Percentiles rank a stretch among this genome's conserved stretches.
phyloP scores from a whole-genome alignment of 2,113 vertebrate species.

The Malaclemys terrapin region DNA sequence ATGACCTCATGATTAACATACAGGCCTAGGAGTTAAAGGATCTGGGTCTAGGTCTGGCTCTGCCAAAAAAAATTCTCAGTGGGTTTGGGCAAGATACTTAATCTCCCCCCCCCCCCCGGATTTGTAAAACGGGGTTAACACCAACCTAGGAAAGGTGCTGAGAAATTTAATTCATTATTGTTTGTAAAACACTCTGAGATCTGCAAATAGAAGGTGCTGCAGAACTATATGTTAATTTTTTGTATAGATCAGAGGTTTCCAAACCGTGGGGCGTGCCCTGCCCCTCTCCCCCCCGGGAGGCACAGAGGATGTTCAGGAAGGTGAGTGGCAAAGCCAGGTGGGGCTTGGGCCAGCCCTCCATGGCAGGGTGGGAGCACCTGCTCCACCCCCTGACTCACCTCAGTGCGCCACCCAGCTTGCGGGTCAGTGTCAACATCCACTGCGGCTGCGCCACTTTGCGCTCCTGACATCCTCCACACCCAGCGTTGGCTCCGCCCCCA shows the following conservation, averaged over 20 bases:
- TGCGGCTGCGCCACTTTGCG: not conserved
- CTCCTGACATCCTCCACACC: not conserved
- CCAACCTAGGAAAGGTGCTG: not conserved
- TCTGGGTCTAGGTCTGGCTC: not conserved
- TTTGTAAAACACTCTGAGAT: not conserved
- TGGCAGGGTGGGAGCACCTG: too few relatives aligned
- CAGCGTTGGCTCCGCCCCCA: not conserved
- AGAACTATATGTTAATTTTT: not conserved
- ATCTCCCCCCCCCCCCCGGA: not conserved
- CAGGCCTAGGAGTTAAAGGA: not conserved
- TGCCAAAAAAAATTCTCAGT: not conserved
- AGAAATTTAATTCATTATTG: not conserved
- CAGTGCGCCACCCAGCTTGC: not conserved
- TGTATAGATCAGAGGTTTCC: not conserved
- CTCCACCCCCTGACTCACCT: not conserved
- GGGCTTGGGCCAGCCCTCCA: not conserved
- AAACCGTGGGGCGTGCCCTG: not conserved
- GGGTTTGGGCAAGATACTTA: not conserved
- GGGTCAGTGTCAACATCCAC: not conserved
- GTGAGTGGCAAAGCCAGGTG: not conserved
- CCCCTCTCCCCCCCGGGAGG: too few relatives aligned
- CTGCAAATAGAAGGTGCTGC: not conserved
- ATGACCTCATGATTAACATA: slow-evolving; percentile 4
- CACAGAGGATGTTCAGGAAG: not conserved
- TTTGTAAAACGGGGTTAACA: not conserved